phyloP scores from a whole-genome alignment of 2,113 vertebrate genomes.

The Bothrops jararaca region DNA sequence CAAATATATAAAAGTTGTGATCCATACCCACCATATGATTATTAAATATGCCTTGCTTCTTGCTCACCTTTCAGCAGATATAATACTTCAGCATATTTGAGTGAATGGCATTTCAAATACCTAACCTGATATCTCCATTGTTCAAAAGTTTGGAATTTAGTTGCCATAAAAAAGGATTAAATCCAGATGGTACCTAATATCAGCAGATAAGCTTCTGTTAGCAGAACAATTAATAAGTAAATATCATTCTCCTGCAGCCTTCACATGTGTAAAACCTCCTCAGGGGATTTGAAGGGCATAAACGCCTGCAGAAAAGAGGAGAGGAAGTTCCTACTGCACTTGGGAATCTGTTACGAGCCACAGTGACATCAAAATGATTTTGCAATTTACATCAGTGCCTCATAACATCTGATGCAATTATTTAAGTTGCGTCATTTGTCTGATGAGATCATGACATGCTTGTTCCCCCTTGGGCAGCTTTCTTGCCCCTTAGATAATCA shows the following conservation, averaged over 20 bases:
- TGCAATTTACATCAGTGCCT: neutral
- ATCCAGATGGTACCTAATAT: neutral
- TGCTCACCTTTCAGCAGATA: neutral
- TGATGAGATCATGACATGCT: neutral
- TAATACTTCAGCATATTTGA: neutral
- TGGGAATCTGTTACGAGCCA: neutral
- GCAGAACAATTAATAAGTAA: neutral
- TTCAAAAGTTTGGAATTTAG: neutral
- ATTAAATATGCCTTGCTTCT: neutral
- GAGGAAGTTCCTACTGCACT: neutral
- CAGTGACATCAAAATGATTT: neutral
- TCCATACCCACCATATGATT: neutral
- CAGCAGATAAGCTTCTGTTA: neutral
- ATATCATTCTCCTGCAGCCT: neutral
- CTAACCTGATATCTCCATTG: neutral
- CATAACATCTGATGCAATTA: neutral
- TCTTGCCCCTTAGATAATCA: neutral
- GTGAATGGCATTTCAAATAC: neutral
- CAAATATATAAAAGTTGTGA: neutral
- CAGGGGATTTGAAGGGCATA: neutral
- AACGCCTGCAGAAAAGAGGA: neutral
- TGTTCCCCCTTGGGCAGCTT: neutral
- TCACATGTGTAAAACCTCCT: neutral
- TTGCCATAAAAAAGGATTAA: neutral
- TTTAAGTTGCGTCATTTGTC: neutral